Evolutionary conservation across 1,140 invertebrate species (phyloP).

Genomic region (Eulimnadia texana): DNA sequence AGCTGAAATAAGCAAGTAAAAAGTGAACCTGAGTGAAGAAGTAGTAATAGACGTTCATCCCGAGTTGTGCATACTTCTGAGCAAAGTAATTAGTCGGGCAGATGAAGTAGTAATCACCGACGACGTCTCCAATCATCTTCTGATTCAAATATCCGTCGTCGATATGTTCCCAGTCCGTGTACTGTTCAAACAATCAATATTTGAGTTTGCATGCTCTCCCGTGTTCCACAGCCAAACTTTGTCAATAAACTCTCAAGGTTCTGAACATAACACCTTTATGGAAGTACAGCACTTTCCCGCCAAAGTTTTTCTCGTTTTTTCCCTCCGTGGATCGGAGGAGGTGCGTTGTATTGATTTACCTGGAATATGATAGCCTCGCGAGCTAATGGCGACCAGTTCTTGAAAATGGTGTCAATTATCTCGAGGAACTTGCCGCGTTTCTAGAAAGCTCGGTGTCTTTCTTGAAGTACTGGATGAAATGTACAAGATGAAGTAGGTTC

Average conservation of each 20-base stretch:
- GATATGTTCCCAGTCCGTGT: constrained; percentile 76
- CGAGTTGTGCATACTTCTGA: constrained; percentile 59
- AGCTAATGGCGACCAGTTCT: constrained; percentile 63
- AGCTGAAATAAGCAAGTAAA: constrained; percentile 5
- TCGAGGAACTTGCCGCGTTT: constrained; percentile 67
- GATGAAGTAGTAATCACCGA: constrained; percentile 86
- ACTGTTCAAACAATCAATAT: too few relatives aligned
- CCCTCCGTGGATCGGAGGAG: too few relatives aligned
- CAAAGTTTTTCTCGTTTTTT: too few relatives aligned
- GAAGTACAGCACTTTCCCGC: too few relatives aligned
- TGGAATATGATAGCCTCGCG: constrained; percentile 80
- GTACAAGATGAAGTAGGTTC: constrained; percentile 79
- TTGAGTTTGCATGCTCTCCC: too few relatives aligned
- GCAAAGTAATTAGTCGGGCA: constrained; percentile 84
- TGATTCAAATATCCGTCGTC: constrained; percentile 65
- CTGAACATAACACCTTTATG: too few relatives aligned
- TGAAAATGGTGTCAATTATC: constrained; percentile 75
- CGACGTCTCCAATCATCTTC: constrained; percentile 69
- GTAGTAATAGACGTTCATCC: constrained; percentile 78
- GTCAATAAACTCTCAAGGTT: too few relatives aligned
- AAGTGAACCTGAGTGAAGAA: constrained; percentile 65
- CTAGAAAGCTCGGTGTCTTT: constrained; percentile 63
- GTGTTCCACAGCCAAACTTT: too few relatives aligned
- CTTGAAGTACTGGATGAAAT: constrained; percentile 77
- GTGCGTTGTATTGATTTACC: too few relatives aligned